Percentiles rank a stretch among this genome's conserved stretches.
Evolutionary conservation across 1,140 invertebrate species (phyloP).

Genomic region (Drosophila nebulosa): DNA sequence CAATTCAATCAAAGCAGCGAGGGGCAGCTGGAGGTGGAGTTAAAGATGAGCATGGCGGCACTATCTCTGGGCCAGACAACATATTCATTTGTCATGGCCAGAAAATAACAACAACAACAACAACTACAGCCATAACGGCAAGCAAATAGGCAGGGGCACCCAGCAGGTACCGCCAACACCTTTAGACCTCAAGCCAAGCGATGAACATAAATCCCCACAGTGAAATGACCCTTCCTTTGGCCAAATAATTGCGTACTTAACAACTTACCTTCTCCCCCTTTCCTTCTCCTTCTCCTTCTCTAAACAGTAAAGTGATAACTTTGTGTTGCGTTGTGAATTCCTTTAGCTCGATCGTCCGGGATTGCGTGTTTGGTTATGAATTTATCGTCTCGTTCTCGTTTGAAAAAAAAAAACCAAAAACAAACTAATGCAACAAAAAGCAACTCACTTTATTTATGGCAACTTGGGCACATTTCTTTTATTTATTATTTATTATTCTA

Average conservation of each 20-base stretch:
- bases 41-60: neutral
- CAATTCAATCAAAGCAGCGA: slow-evolving; percentile 45
- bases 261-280: slow-evolving; percentile 27
- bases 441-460: slow-evolving; percentile 50
- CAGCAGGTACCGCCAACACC: slow-evolving; percentile 52
- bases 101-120: neutral
- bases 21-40: neutral
- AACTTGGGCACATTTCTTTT: slow-evolving; percentile 37
- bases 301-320: slow-evolving; percentile 33
- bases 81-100: slow-evolving; percentile 52
- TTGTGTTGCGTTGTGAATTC: slow-evolving; percentile 17
- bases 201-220: slow-evolving; percentile 35
- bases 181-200: slow-evolving; percentile 32
- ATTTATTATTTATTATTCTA: slow-evolving; percentile 56
- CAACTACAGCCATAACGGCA: too few relatives aligned
- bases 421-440: neutral
- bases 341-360: slow-evolving; percentile 19
- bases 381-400: slow-evolving; percentile 56
- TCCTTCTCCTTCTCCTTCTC: neutral
- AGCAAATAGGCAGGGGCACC: slow-evolving; percentile 24
- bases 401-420: slow-evolving; percentile 7
- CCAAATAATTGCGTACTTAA: slow-evolving; percentile 52
- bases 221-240: slow-evolving; percentile 30
- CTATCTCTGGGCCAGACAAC: slow-evolving; percentile 13
- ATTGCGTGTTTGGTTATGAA: slow-evolving; percentile 52